Percentiles rank a stretch among this genome's conserved stretches.
phyloP scores from a whole-genome alignment of 2,888 invertebrate genomes.

The Rambutsinella grinnellia region DNA sequence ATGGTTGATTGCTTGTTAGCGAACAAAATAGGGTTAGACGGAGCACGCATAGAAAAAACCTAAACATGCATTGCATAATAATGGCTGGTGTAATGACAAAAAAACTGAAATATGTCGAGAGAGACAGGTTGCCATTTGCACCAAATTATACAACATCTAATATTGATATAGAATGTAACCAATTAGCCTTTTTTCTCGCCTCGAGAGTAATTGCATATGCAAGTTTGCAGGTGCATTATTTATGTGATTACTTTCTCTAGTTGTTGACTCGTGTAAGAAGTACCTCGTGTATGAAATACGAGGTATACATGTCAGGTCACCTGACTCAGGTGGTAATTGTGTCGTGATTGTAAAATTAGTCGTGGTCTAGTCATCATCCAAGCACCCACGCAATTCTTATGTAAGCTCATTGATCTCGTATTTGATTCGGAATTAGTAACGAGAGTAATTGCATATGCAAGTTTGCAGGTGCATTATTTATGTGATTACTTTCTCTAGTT shows the following conservation, averaged over 20 bases:
- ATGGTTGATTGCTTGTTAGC: constrained; percentile 22
- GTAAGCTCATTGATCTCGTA: too few species aligned
- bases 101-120: not conserved
- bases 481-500: not conserved
- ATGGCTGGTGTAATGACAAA: not conserved
- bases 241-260: not conserved
- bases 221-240: not conserved
- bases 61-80: not conserved
- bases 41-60: not conserved
- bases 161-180: too few species aligned
- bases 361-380: not conserved
- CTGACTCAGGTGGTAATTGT: constrained; percentile 34
- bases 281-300: too few species aligned
- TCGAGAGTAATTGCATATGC: too few species aligned
- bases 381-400: not conserved
- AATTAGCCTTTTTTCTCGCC: too few species aligned
- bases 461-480: not conserved
- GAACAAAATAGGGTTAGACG: not conserved
- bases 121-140: not conserved
- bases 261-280: not conserved
- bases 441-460: too few species aligned
- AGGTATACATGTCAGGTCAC: not conserved
- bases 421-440: too few species aligned
- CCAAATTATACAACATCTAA: not conserved
- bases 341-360: constrained; percentile 25